Base-by-base conservation (phyloP, 2,113 vertebrate genomes). In the Barnardius zonarius region DNA sequence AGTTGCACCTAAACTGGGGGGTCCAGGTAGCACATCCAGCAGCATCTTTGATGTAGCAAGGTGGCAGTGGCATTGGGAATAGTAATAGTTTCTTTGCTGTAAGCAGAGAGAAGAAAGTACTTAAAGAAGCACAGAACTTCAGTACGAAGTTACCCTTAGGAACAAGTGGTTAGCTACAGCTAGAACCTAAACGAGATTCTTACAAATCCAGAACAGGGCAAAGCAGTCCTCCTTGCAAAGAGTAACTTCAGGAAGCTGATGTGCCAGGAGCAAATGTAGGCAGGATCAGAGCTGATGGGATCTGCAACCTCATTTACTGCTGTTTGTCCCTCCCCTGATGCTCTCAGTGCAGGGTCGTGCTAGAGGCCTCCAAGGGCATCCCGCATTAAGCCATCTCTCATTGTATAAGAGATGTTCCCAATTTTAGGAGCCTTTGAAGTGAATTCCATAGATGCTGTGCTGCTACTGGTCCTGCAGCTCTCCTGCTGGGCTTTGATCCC, bases 341-440 rank as follows among this genome's bases (percentile, higher is more conserved):
- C 52, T 48, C 66, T 76, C 11, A 30, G 6, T 41, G 64, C 20
- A n/a, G 68, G 17, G 4, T 68, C 13, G 33, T 54, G 48, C 68
- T 91, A 62, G 64, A 69, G 86, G 35, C 77, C 67, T 88, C 61
- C 59, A 59, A 77, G 66, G 49, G 35, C 25, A 82, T 35, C 43
- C 14, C 0, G 0, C 43, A 64, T 75, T 54, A 75, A 95, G 70
- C n/a, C 25, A 70, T 10, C 31, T 82, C 66, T 69, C 63, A 73
- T 51, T 66, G 48, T 24, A n/a, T 19, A 69, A 17, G 23, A 93
- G 88, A 67, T 17, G 41, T 41, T 89, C 77, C 61, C 51, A 43
- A 33, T 68, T 91, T 95, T n/a, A 85, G 72, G 76, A 94, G 69
- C 35, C 33, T 80, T 95, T 86, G 49, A 79, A 95, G 27, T 90